Evolutionary conservation across 1,140 invertebrate genomes (phyloP), one percentile per base, ranked within the genome.

Genomic region (Belonocnema kinseyi): DNA sequence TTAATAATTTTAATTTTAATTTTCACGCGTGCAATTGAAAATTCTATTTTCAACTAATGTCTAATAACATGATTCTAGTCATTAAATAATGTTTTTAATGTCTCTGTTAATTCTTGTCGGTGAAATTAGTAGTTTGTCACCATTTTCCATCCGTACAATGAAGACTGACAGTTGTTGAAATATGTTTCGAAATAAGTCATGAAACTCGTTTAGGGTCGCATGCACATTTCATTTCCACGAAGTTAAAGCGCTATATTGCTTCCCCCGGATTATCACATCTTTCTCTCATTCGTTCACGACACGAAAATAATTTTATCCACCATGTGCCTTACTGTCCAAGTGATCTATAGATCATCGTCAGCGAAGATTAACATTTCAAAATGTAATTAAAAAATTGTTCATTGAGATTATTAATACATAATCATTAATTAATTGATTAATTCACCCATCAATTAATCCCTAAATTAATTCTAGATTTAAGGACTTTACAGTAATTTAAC

Each of bases 301-400:
- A 46, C 77, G 82, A 84, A 83, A 86, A 86, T 88, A 88, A 88
- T 88, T 86, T 81, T 81, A 75, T 71, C 73, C 79, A 76, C 77
- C 78, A 74, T 75, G 77, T 56, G 50, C 13, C 72, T n/a, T 73
- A 26, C 52, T 73, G 51, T 17, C 50, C 46, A 50, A 16, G 54
- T 77, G 78, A 79, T 80, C 79, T 82, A 81, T 81, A 75, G 72
- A 77, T 77, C 79, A 77, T 77, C 82, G 83, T 81, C 79, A 78
- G 50, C 46, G 12, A 33, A 66, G 40, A 46, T 40, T 12, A 6
- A 61, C 26, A 40, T n/a, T 10, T 13, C 40, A 14, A 7, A 66
- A 16, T 66, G 46, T 66, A 40, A 16, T 46, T 46, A 8, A 11
- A 46, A 46, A 46, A 56, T 56, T 56, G 8, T 56, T 1, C 54